These are phyloP conservation scores for Ornithoptera priamus DNA, from an alignment of 2,888 invertebrate genomes.

Conservation along the genomic window DNA sequence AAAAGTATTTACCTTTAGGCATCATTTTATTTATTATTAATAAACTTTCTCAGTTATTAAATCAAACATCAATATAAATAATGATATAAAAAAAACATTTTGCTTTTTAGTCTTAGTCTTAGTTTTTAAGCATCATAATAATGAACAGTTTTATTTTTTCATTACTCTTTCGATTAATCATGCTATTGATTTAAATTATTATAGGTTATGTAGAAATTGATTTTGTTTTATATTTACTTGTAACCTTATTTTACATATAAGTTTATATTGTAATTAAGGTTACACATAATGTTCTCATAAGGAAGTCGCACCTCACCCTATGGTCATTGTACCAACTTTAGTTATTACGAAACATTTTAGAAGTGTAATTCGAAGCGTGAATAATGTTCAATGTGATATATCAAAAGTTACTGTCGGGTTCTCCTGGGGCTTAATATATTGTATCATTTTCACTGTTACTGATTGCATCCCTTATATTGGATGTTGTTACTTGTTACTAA, in stretches of 20 bases:
- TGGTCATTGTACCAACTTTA: conserved; percentile 27
- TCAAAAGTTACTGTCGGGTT: conserved; percentile 24
- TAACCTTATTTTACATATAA: background rate
- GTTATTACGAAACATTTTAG: conserved; percentile 28
- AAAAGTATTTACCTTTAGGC: background rate
- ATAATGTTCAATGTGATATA: conserved; percentile 19
- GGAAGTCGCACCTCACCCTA: conserved; percentile 10
- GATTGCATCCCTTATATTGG: conserved; percentile 49
- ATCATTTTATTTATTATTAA: background rate
- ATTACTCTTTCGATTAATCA: background rate
- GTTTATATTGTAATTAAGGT: conserved; percentile 11
- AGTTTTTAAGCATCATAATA: background rate
- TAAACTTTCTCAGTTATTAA: background rate
- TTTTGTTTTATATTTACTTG: no score
- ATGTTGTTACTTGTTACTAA: conserved; percentile 59
- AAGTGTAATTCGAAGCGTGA: conserved; percentile 27
- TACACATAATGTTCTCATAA: conserved; percentile 9
- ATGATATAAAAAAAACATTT: background rate
- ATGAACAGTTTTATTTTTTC: background rate
- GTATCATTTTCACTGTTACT: conserved; percentile 33
- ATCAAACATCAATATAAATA: no score
- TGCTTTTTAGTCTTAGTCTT: background rate
- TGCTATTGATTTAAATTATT: no score
- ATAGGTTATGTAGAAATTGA: no score
- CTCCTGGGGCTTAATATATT: conserved; percentile 23